Conservation (phyloP, 2,888 invertebrate genomes). For the Drosophila lacicola region DNA sequence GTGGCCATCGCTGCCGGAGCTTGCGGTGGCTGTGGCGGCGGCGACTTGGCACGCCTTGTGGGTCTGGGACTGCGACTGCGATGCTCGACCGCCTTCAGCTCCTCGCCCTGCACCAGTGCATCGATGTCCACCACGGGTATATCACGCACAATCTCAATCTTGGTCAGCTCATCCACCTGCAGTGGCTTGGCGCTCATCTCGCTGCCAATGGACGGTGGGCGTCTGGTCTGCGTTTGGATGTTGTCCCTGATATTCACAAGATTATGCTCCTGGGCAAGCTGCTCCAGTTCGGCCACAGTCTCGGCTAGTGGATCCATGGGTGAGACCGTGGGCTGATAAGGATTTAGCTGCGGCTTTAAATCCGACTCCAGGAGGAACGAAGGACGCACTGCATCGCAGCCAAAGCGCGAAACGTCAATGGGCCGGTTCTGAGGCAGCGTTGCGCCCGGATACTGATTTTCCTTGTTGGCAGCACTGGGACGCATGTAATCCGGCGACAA, state of each 20-base stretch:
- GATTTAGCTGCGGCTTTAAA: slow-evolving; percentile 42
- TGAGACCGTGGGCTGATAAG: slow-evolving; percentile 62
- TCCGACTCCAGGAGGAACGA: slow-evolving; percentile 60
- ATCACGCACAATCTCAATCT: slow-evolving; percentile 75
- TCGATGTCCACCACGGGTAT: slow-evolving; percentile 74
- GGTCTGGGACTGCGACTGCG: slow-evolving; percentile 64
- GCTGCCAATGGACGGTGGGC: slow-evolving; percentile 75
- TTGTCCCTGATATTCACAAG: slow-evolving; percentile 79
- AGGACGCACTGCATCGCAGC: slow-evolving; percentile 69
- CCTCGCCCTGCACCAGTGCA: slow-evolving; percentile 67
- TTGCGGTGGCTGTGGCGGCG: slow-evolving; percentile 15
- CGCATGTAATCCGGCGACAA: slow-evolving; percentile 81
- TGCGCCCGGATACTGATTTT: slow-evolving; percentile 47
- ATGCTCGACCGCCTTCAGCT: slow-evolving; percentile 63
- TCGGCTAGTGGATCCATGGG: slow-evolving; percentile 67
- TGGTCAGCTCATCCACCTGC: slow-evolving; percentile 72
- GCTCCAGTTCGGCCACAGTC: slow-evolving; percentile 76
- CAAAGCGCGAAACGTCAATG: slow-evolving; percentile 81
- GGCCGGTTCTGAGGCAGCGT: slow-evolving; percentile 81
- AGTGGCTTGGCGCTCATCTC: slow-evolving; percentile 67
- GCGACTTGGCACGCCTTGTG: slow-evolving; percentile 63
- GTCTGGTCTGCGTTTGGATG: slow-evolving; percentile 75
- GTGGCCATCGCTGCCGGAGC: slow-evolving; percentile 43
- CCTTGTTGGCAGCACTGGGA: slow-evolving; percentile 76
- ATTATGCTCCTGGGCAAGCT: slow-evolving; percentile 69